A percentile compares a stretch with the other conserved stretches of the same genome.
These are phyloP conservation scores for Hypsopygia costalis DNA, from an alignment of 2,888 invertebrate species.

Conservation along the genomic window DNA sequence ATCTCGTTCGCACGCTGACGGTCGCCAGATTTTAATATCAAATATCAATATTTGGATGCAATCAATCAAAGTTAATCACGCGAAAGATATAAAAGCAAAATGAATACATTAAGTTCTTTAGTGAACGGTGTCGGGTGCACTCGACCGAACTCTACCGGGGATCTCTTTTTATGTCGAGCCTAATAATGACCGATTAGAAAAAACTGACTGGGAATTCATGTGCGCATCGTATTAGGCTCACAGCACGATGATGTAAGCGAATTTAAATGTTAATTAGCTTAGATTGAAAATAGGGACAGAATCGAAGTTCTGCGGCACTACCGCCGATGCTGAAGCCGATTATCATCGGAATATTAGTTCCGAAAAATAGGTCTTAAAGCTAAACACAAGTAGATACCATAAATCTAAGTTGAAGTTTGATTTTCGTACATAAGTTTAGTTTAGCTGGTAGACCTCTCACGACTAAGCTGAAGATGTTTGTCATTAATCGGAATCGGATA, in stretches of 20 bases:
- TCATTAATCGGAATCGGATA: no score
- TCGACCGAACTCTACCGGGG: conserved; percentile 46
- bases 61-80: conserved; percentile 80
- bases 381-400: no score
- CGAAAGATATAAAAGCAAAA: conserved; percentile 77
- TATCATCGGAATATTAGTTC: no score
- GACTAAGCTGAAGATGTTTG: no score
- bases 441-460: no score
- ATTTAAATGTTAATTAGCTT: conserved; percentile 62
- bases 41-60: conserved; percentile 77
- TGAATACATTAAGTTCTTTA: conserved; percentile 72
- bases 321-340: no score
- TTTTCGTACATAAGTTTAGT: no score
- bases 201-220: conserved; percentile 52
- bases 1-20: conserved; percentile 33
- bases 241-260: conserved; percentile 67
- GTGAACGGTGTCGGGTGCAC: conserved; percentile 55
- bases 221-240: conserved; percentile 51
- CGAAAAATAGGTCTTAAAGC: no score
- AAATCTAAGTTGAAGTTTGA: no score
- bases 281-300: conserved; percentile 33
- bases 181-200: conserved; percentile 71
- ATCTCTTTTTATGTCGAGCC: conserved; percentile 52
- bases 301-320: conserved; percentile 12
- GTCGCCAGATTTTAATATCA: conserved; percentile 56